These are phyloP conservation scores for Drosophila pachea DNA, from an alignment of 1,140 invertebrate species.

Conservation along the genomic window DNA sequence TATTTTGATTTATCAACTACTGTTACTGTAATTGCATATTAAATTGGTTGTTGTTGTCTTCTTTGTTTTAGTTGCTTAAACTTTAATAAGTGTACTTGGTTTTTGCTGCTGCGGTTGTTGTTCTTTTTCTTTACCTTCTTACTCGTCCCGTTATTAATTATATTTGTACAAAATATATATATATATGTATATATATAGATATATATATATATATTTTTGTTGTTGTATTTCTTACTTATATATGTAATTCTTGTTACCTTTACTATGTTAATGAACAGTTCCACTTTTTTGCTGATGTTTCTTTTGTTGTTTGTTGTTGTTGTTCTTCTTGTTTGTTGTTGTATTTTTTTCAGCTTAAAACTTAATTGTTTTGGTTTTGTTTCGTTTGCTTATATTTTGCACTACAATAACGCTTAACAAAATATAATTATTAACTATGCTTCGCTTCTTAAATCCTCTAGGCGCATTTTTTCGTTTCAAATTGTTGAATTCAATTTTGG, in stretches of 20 bases:
- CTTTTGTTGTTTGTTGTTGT: constrained; percentile 30
- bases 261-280: constrained; percentile 65
- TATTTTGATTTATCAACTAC: constrained; percentile 78
- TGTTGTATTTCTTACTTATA: constrained; percentile 11
- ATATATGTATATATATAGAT: constrained; percentile 48
- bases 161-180: constrained; percentile 77
- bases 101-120: constrained; percentile 58
- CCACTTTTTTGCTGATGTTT: constrained; percentile 36
- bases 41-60: constrained; percentile 62
- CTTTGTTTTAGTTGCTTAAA: constrained; percentile 63
- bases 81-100: constrained; percentile 76
- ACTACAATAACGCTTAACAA: constrained; percentile 76
- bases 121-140: constrained; percentile 3
- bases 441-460: constrained; percentile 29
- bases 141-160: constrained; percentile 47
- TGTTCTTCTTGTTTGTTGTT: constrained; percentile 28
- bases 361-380: constrained; percentile 55
- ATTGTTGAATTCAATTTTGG: constrained; percentile 16
- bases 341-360: constrained; percentile 61
- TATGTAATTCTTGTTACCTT: constrained; percentile 39
- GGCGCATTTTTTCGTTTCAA: constrained; percentile 59
- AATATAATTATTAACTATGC: constrained; percentile 74
- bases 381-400: constrained; percentile 35
- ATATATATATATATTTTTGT: neutral
- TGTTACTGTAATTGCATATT: constrained; percentile 74